Base-by-base conservation (phyloP, 2,113 vertebrate genomes). In the Kryptolebias marmoratus region DNA sequence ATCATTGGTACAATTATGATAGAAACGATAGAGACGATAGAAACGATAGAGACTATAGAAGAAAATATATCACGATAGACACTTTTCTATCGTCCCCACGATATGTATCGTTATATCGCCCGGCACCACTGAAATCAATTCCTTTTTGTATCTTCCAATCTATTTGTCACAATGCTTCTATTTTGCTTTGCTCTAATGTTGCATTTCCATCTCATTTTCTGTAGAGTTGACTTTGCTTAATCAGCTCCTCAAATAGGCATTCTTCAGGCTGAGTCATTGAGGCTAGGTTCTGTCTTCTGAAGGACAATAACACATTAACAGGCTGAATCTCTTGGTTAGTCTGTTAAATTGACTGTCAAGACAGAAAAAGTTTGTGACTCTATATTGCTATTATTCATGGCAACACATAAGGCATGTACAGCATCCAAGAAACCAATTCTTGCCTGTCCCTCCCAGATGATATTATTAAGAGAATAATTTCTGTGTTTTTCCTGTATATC, bases 321-420 rank as follows among this genome's bases (percentile, higher is more conserved):
- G 28, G 48, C 16, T 48, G 30, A 58, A 36, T 47, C 39, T 39
- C 11, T 28, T 32, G 12, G 44, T 54, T 52, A 67, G n/a, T 5
- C 10, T 53, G 31, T 52, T 71, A 28, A 52, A 61, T 71, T 71
- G 70, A 79, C 65, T 52, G 18, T 5, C 12, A 53, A 82, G 68
- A 64, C 72, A 66, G 67, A 62, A 79, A 58, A 65, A 66, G 61
- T 47, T 14, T 45, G 1, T 12, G 8, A 22, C 36, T 16, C 60
- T 58, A 15, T 0, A 42, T 53, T 45, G 56, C 50, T 31, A 53
- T 52, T 9, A 70, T 83, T 75, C 14, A 74, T 60, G 14, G 22
- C 13, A 68, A 11, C 54, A 57, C 13, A 44, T 22, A 18, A 36
- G 57, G 32, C 30, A 14, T 52, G 6, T 59, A 49, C 49, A n/a